A percentile compares a stretch with the other conserved stretches of the same genome.
Conservation (phyloP, 2,113 vertebrate species). For the Motacilla alba region DNA sequence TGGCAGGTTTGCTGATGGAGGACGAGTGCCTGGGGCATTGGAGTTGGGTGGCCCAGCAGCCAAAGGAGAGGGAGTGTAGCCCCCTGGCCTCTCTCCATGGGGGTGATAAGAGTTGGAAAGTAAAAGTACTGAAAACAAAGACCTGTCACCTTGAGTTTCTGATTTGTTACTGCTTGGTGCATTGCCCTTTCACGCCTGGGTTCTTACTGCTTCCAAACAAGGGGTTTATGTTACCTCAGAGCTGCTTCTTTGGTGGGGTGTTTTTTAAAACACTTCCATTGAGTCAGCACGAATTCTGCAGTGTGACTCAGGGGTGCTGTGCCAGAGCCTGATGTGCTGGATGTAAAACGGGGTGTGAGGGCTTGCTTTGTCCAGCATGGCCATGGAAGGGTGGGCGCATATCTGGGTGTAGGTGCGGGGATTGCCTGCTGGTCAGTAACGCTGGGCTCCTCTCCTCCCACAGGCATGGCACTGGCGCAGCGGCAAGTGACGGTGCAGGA, state of each 20-base stretch:
- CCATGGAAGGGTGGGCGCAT: accelerated
- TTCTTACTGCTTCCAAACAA: background rate
- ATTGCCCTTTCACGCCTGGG: background rate
- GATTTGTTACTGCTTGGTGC: accelerated
- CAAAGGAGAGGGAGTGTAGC: background rate
- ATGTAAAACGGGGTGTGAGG: background rate
- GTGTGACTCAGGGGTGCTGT: accelerated
- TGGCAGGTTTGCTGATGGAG: background rate
- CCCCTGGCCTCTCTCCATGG: background rate
- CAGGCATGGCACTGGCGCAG: constrained; percentile 78
- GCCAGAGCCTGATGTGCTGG: background rate
- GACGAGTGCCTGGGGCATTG: accelerated
- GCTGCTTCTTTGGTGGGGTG: accelerated
- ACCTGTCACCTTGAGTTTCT: background rate
- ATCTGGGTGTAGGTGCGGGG: accelerated
- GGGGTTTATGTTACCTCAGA: background rate
- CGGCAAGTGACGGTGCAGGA: constrained; percentile 85
- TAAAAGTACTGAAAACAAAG: background rate
- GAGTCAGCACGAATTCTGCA: background rate
- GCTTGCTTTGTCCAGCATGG: accelerated
- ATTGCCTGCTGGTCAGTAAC: background rate
- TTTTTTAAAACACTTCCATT: background rate
- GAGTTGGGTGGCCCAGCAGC: background rate
- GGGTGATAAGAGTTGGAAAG: background rate
- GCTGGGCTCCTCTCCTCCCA: background rate